Base-by-base conservation (phyloP, 1,140 invertebrate genomes). In the Zelostemma sp. region DNA sequence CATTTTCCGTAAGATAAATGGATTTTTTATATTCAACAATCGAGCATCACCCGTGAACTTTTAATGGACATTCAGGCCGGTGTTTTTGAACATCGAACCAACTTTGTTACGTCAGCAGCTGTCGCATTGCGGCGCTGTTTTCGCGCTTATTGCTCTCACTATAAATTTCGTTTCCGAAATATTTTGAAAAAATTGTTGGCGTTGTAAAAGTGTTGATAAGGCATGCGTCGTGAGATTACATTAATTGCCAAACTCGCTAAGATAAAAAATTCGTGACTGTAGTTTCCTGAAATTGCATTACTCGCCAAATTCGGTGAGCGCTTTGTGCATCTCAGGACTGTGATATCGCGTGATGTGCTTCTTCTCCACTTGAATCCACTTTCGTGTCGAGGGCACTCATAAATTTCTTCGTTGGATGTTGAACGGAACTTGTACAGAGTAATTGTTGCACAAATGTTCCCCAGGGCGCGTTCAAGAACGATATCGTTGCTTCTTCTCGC, bases 271-370 rank as follows among this genome's bases (percentile, higher is more conserved):
- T 35, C 2, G 33, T 25, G 21, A n/a, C n/a, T 25, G 11, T 2
- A n/a, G 33, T 35, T n/a, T 35, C 11, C 11, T n/a, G 33, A 35
- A n/a, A 9, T 35, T 35, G 33, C 33, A 2, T 3, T 35, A 35
- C 11, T 2, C 33, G n/a, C 6, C 33, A 35, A 35, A 35, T 35
- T 35, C 3, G 11, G 33, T 8, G 21, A 25, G 21, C 21, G 21
- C 21, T 25, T 25, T 35, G 33, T 35, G 33, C 33, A 35, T 35
- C 33, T 35, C 33, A n/a, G n/a, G 33, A 35, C 33, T 35, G 21
- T 25, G 33, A 35, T 35, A 35, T 35, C 33, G 6, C 33, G 6
- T 35, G 33, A 35, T 35, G 33, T n/a, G 33, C 33, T 35, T 35
- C n/a, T n/a, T n/a, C 21, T 25, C 21, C 33, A 35, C 33, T 35